phyloP scores from a whole-genome alignment of 2,888 invertebrate genomes.

The Incurvaria masculella region DNA sequence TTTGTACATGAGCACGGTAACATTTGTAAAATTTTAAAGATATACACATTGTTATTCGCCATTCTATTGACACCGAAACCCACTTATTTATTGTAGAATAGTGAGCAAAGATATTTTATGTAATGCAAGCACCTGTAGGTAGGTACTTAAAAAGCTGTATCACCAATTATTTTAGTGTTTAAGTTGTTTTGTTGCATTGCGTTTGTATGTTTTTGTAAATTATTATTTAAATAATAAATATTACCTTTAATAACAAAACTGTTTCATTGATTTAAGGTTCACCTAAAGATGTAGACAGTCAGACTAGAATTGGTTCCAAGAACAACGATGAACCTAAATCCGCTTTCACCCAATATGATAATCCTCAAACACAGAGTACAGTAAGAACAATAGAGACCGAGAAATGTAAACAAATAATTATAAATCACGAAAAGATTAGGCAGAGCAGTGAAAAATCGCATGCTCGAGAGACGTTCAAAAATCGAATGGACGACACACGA shows the following conservation, averaged over 20 bases:
- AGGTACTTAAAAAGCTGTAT: background rate
- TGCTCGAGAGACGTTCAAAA: constrained; percentile 5
- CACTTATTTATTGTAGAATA: background rate
- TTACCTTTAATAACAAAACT: constrained; percentile 24
- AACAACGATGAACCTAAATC: constrained; percentile 14
- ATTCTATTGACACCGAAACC: background rate
- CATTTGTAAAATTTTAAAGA: background rate
- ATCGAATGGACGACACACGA: constrained; percentile 7
- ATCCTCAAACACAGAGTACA: constrained; percentile 3
- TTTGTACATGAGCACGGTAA: background rate
- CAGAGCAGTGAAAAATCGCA: constrained; percentile 8
- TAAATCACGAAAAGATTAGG: constrained; percentile 6
- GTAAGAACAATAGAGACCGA: constrained; percentile 9
- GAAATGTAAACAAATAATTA: constrained; percentile 10
- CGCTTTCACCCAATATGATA: constrained; percentile 18
- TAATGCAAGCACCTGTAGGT: background rate
- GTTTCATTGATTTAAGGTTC: constrained; percentile 22
- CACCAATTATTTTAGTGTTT: background rate
- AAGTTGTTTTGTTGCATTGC: background rate
- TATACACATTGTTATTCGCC: background rate
- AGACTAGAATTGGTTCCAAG: background rate
- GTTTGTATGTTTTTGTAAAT: background rate
- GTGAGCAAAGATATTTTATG: background rate
- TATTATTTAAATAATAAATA: constrained; percentile 5
- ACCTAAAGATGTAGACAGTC: constrained; percentile 10